Base-by-base conservation (phyloP, 2,797 vertebrate genomes). In the Chaetophractus vellerosus region DNA sequence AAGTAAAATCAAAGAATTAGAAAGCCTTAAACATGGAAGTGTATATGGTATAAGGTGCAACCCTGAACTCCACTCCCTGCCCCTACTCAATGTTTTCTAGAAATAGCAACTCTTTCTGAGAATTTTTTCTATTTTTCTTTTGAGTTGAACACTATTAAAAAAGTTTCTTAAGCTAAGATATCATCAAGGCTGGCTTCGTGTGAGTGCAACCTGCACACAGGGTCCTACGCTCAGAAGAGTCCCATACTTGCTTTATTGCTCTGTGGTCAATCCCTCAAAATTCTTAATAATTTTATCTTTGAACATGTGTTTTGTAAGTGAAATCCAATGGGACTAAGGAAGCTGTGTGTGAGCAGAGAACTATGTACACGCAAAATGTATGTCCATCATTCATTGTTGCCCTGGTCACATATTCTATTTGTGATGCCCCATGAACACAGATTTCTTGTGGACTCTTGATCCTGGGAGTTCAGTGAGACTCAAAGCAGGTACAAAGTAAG, bases 111-210 rank as follows among this genome's bases (percentile, higher is more conserved):
- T 82, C 66, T 76, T 91, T 69, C 3, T 45, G 28, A 90, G 71
- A 87, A 68, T 36, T 79, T 64, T 79, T 71, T 66, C 41, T 36
- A 14, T 82, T 86, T 91, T 91, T 59, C 88, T 75, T 68, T 91
- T 81, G 69, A 88, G 11, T 7, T 69, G 33, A 85, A 33, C 4
- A 45, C 23, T 57, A 41, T 38, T 5, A 85, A 16, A 63, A 78
- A 76, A 52, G n/a, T 55, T 64, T 23, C 24, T 52, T 76, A 14
- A 26, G 31, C 63, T 66, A 78, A 81, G n/a, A 71, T 78, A 4
- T 81, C 52, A 11, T 81, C 52, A 11, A 78, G 89, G n/a, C 45
- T 55, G 38, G 4, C 38, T 75, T 59, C n/a, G 64, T 23, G 28
- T 19, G 18, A n/a, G 31, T 57, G 26, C 1, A 1, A 52, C 24